Percentiles rank a stretch among this genome's conserved stretches.
These are phyloP conservation scores for Leucosticte australis DNA, from an alignment of 2,113 vertebrate species.

Conservation along the genomic window DNA sequence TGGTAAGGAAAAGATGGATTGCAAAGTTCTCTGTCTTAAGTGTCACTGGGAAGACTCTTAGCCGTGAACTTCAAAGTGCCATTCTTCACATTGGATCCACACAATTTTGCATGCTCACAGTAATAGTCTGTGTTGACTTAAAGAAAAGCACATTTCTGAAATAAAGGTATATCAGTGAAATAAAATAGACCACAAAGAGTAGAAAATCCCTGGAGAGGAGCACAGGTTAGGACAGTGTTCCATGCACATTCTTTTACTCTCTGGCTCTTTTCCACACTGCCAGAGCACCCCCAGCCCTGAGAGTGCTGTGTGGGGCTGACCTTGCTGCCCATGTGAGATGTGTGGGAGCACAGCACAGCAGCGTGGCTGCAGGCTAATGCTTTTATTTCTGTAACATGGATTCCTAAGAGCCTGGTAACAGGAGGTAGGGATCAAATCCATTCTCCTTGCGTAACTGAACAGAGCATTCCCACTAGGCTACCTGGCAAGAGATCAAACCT, in stretches of 20 bases:
- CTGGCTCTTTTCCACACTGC: not conserved
- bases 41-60: fast-evolving
- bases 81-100: not conserved
- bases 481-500: slow-evolving; percentile 37
- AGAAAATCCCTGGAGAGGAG: not conserved
- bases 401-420: not conserved
- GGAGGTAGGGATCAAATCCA: slow-evolving; percentile 21
- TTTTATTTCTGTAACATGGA: not conserved
- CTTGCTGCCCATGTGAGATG: not conserved
- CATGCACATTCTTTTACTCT: not conserved
- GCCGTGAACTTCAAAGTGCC: not conserved
- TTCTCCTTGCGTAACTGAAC: not conserved
- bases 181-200: not conserved
- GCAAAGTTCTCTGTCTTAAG: not conserved
- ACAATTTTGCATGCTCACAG: not conserved
- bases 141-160: not conserved
- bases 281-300: not conserved
- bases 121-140: not conserved
- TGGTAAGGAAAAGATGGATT: not conserved
- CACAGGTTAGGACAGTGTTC: not conserved
- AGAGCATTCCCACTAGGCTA: not conserved
- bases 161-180: not conserved
- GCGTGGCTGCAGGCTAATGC: slow-evolving; percentile 26
- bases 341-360: not conserved
- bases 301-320: not conserved